These are phyloP conservation scores for Osmerus mordax DNA, from an alignment of 2,113 vertebrate genomes.

Conservation along the genomic window DNA sequence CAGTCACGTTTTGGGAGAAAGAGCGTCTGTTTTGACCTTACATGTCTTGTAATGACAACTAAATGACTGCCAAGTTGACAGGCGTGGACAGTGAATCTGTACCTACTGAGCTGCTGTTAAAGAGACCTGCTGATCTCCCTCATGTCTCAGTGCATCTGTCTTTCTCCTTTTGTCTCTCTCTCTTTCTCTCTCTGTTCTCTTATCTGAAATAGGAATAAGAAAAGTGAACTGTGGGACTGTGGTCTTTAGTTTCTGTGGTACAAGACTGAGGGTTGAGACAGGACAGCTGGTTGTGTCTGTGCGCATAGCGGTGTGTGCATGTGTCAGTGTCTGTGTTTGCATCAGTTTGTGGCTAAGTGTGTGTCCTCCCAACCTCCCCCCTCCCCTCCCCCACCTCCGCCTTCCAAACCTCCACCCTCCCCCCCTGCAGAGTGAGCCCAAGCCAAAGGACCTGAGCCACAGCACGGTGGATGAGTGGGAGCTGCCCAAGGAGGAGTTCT, in stretches of 20 bases:
- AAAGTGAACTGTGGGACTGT: background rate
- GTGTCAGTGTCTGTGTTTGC: background rate
- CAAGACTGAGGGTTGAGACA: background rate
- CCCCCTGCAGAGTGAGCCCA: conserved; percentile 58
- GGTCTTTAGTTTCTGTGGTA: no score
- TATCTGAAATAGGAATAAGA: background rate
- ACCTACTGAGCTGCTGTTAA: no score
- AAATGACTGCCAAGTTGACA: no score
- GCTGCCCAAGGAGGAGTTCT: conserved; percentile 76
- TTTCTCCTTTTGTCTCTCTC: background rate
- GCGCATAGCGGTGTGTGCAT: background rate
- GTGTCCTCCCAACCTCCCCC: no score
- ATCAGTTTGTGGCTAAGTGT: no score
- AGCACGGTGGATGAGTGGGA: conserved; percentile 75
- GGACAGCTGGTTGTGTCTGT: background rate
- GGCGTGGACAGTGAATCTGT: no score
- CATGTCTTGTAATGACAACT: no score
- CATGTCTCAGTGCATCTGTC: background rate
- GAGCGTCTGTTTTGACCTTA: no score
- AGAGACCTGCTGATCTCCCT: no score
- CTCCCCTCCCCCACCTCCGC: no score
- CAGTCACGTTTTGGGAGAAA: no score
- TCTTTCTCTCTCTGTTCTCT: background rate
- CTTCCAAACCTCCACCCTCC: background rate
- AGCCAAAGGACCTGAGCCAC: conserved; percentile 45